These are phyloP conservation scores for Platysternon megacephalum DNA, from an alignment of 2,113 vertebrate genomes.

Conservation along the genomic window DNA sequence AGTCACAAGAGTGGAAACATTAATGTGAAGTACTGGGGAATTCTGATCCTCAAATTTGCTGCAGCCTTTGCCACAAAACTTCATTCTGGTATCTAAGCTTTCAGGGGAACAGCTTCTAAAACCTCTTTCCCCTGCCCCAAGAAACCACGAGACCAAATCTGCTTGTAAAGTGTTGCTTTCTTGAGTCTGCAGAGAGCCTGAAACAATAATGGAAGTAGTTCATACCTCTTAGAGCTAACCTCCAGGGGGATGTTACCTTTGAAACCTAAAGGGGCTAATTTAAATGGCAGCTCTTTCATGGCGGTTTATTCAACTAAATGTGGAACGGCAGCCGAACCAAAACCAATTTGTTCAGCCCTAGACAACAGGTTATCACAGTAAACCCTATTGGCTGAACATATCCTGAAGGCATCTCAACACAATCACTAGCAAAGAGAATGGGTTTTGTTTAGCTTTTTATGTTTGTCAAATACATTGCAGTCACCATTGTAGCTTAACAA, in stretches of 20 bases:
- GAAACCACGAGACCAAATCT: neutral
- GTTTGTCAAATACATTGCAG: neutral
- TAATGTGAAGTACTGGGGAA: rapidly evolving
- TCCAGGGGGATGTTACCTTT: neutral
- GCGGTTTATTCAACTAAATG: neutral
- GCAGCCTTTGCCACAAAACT: neutral
- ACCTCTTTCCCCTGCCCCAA: neutral
- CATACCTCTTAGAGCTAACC: neutral
- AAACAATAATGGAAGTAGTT: neutral
- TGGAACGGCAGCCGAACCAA: neutral
- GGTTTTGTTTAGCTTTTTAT: neutral
- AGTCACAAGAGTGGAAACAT: neutral
- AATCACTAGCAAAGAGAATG: rapidly evolving
- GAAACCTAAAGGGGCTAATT: neutral
- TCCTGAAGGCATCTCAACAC: neutral
- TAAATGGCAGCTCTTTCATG: neutral
- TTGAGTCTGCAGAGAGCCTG: neutral
- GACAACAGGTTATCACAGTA: neutral
- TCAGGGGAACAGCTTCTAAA: neutral
- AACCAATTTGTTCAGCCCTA: neutral
- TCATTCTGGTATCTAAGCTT: neutral
- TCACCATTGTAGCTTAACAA: neutral
- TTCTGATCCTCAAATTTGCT: neutral
- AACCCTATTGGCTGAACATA: neutral
- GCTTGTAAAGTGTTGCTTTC: neutral